Percentiles rank a stretch among this genome's conserved stretches.
These are phyloP conservation scores for Menura novaehollandiae DNA, from an alignment of 2,113 vertebrate species.

Conservation along the genomic window DNA sequence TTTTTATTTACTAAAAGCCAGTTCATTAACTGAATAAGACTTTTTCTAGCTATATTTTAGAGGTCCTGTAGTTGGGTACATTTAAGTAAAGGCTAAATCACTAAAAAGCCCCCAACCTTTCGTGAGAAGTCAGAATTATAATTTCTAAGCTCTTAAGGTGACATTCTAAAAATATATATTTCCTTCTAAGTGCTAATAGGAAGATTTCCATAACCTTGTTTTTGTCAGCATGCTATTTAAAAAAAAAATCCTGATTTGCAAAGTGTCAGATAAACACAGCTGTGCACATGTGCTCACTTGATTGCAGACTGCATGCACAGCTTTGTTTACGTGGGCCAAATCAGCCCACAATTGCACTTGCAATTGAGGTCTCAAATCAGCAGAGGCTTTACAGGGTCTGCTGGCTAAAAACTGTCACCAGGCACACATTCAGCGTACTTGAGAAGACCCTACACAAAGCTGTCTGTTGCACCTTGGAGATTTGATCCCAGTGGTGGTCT, in stretches of 20 bases:
- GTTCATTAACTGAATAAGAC: neutral
- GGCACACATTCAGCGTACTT: neutral
- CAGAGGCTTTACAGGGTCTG: neutral
- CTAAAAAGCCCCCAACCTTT: neutral
- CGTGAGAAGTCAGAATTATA: neutral
- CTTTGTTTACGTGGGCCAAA: neutral
- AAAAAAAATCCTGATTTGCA: conserved; percentile 27
- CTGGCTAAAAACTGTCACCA: neutral
- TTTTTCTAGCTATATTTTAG: neutral
- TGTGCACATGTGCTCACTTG: conserved; percentile 20
- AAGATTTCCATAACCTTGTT: conserved; percentile 14
- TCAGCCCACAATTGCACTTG: neutral
- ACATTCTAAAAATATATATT: neutral
- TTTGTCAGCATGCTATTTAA: conserved; percentile 31
- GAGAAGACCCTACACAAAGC: neutral
- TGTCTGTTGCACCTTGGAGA: neutral
- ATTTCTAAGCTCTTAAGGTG: neutral
- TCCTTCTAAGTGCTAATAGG: neutral
- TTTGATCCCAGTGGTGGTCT: too few species aligned
- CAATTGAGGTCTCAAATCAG: neutral
- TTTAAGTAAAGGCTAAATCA: neutral
- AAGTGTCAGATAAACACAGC: conserved; percentile 46
- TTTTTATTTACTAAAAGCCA: neutral
- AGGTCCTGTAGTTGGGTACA: neutral
- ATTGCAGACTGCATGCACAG: conserved; percentile 5